Evolutionary conservation across 2,797 vertebrate genomes (phyloP).

Genomic region (Rhinatrema bivittatum): DNA sequence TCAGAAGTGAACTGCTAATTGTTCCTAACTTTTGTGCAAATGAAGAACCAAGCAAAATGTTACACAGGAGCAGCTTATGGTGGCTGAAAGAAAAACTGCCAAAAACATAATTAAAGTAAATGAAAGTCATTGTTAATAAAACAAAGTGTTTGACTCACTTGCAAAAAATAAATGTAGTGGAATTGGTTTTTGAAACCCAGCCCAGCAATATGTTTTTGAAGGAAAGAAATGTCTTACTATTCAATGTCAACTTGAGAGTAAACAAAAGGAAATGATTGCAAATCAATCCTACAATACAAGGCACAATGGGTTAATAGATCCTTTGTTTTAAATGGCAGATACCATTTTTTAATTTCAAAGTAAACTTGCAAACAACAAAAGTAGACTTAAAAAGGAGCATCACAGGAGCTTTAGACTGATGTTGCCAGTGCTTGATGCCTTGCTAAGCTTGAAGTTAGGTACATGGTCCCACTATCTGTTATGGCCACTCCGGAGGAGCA

Average conservation of each 20-base stretch:
- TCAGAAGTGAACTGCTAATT: no score
- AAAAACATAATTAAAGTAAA: slow-evolving; percentile 29
- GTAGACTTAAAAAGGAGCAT: no score
- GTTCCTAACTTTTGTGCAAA: no score
- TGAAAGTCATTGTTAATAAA: slow-evolving; percentile 27
- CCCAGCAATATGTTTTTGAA: slow-evolving; percentile 10
- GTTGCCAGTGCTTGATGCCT: no score
- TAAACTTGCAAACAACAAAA: no score
- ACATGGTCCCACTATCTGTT: no score
- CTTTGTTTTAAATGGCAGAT: slow-evolving; percentile 41
- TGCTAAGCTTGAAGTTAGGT: no score
- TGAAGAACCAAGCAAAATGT: slow-evolving; percentile 9
- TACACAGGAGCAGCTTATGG: not conserved
- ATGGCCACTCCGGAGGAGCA: no score
- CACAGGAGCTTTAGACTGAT: no score
- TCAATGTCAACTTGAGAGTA: slow-evolving; percentile 21
- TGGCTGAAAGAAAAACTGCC: slow-evolving; percentile 22
- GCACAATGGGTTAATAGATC: slow-evolving; percentile 35
- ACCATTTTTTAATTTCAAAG: slow-evolving; percentile 30
- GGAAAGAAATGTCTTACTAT: slow-evolving; percentile 7
- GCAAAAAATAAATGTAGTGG: slow-evolving; percentile 1
- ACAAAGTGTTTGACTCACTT: slow-evolving; percentile 13
- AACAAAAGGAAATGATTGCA: slow-evolving; percentile 29
- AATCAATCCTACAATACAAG: slow-evolving; percentile 44
- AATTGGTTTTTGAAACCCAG: slow-evolving; percentile 26